Conservation (phyloP, 2,888 invertebrate genomes). For the Parnassius mnemosyne region DNA sequence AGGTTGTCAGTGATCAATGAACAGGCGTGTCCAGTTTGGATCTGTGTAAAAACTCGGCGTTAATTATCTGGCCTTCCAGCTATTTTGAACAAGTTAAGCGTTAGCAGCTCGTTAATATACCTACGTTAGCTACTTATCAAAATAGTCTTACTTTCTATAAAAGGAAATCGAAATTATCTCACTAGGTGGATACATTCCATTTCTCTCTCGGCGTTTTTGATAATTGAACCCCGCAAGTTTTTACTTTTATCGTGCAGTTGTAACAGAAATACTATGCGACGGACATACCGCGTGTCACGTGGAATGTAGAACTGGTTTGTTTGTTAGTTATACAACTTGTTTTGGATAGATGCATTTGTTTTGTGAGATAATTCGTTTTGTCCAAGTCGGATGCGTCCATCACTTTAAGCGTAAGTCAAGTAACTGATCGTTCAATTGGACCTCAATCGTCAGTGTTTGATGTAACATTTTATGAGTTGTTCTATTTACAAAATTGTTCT, state of each 20-base stretch:
- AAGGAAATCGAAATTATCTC: constrained; percentile 78
- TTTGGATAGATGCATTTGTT: constrained; percentile 26
- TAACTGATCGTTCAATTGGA: constrained; percentile 61
- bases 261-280: constrained; percentile 47
- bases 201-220: constrained; percentile 73
- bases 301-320: constrained; percentile 30
- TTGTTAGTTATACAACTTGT: constrained; percentile 32
- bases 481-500: constrained; percentile 27
- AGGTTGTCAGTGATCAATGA: constrained; percentile 29
- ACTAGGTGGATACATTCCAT: constrained; percentile 70
- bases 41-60: constrained; percentile 38
- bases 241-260: constrained; percentile 57
- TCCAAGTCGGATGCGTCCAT: constrained; percentile 41
- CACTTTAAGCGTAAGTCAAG: constrained; percentile 51
- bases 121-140: constrained; percentile 55
- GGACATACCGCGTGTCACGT: constrained; percentile 48
- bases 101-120: constrained; percentile 53
- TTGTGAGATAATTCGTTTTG: constrained; percentile 25
- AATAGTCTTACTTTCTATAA: constrained; percentile 78
- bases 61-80: constrained; percentile 37
- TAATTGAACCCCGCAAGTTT: constrained; percentile 63
- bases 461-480: constrained; percentile 25
- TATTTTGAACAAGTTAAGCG: constrained; percentile 41
- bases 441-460: constrained; percentile 33
- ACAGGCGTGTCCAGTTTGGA: constrained; percentile 35